Evolutionary conservation across 2,888 invertebrate species (phyloP), one percentile per base, ranked within the genome.

Genomic region (Eristalis intricaria): DNA sequence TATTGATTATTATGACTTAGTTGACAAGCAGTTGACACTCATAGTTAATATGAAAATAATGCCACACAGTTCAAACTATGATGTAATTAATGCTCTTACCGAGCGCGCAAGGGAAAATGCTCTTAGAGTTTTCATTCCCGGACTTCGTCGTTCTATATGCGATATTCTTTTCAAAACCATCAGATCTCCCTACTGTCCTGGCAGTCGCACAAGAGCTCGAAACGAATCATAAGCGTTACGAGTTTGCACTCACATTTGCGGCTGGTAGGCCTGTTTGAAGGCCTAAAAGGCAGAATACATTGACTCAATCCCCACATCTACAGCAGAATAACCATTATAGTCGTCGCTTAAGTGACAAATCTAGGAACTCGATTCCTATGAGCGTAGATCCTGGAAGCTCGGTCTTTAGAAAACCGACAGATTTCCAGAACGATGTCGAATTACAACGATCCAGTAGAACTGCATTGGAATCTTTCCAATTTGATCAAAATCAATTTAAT

Each of bases 1-100:
- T n/a, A 43, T 38, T 22, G 78, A 88, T n/a, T 89, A 79, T 29
- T 86, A 88, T 23, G 75, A 89, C 58, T 60, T 10, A 19, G 86
- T 84, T 7, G 82, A 89, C 50, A 84, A 81, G 56, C 68, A 87
- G 29, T 63, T 85, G 10, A 87, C 83, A 19, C 64, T 79, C 8
- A 80, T 85, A 19, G 76, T 83, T 32, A 85, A 89, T 56, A 89
- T 89, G 43, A 75, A 76, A 43, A 63, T 71, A 19, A 87, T 88
- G 83, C 68, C 80, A 23, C 65, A 87, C 32, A 64, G 76, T 19
- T 78, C 65, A 29, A 88, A 81, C 23, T 10, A 70, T 10, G 86
- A 77, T 10, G 26, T 88, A 8, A 64, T 78, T 29, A n/a, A 32
- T 38, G 77, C 77, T 43, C 63, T 83, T 7, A 89, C 80, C 40